A percentile compares a stretch with the other conserved stretches of the same genome.
These are phyloP conservation scores for Propithecus perrieri DNA, from an alignment of 2,797 vertebrate species.

Conservation along the genomic window DNA sequence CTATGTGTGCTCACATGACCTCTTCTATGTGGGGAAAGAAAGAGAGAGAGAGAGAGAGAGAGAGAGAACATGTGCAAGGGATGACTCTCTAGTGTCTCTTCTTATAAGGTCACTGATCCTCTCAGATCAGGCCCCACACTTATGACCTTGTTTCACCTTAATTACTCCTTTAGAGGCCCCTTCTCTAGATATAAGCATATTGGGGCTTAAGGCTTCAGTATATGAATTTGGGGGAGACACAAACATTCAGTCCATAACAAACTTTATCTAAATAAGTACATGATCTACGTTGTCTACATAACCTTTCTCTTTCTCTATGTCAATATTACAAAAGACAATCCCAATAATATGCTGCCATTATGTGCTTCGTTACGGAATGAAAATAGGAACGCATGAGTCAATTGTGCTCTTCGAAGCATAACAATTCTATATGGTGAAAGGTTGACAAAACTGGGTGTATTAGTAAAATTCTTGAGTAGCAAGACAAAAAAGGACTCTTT, in stretches of 20 bases:
- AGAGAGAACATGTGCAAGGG: neutral
- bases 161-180: neutral
- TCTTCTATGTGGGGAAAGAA: neutral
- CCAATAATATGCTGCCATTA: neutral
- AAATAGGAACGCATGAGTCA: neutral
- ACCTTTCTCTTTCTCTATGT: neutral
- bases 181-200: neutral
- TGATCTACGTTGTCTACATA: neutral
- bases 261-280: neutral
- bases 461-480: neutral
- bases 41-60: neutral
- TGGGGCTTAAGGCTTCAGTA: neutral
- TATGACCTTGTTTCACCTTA: neutral
- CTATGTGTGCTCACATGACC: neutral
- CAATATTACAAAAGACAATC: neutral
- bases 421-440: neutral
- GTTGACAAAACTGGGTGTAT: neutral
- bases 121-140: neutral
- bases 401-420: neutral
- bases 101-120: neutral
- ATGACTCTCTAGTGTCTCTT: neutral
- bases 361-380: neutral
- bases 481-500: neutral
- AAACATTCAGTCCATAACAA: neutral
- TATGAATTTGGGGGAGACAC: neutral